These are phyloP conservation scores for Crax fasciolata DNA, from an alignment of 2,797 vertebrate species.

Conservation along the genomic window DNA sequence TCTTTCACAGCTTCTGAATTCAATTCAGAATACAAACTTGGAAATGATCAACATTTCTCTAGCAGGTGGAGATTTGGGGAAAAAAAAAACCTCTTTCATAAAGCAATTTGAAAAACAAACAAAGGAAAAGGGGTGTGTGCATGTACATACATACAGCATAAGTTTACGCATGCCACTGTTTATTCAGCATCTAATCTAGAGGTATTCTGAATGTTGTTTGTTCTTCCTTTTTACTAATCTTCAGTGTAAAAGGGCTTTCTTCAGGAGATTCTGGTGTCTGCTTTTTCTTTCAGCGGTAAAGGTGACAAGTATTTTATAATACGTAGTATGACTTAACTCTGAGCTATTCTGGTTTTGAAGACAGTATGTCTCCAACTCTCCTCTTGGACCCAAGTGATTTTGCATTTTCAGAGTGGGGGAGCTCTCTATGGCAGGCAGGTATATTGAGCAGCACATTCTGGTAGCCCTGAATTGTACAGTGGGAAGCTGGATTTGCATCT, in stretches of 20 bases:
- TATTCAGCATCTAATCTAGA: background rate
- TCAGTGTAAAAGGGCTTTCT: background rate
- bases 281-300: background rate
- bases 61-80: background rate
- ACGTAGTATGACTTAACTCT: background rate
- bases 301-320: background rate
- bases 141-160: background rate
- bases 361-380: accelerated
- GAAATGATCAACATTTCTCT: background rate
- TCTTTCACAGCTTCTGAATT: conserved; percentile 15
- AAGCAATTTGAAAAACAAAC: background rate
- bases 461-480: background rate
- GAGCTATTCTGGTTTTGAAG: background rate
- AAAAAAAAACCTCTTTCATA: background rate
- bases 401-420: background rate
- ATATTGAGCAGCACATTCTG: background rate
- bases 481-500: background rate
- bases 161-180: background rate
- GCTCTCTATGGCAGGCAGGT: accelerated
- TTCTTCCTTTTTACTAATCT: background rate
- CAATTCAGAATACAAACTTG: conserved; percentile 2
- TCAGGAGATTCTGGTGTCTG: accelerated
- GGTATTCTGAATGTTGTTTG: background rate
- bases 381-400: background rate
- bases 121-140: background rate